phyloP scores from a whole-genome alignment of 2,797 vertebrate genomes.

The Danio albolineatus region DNA sequence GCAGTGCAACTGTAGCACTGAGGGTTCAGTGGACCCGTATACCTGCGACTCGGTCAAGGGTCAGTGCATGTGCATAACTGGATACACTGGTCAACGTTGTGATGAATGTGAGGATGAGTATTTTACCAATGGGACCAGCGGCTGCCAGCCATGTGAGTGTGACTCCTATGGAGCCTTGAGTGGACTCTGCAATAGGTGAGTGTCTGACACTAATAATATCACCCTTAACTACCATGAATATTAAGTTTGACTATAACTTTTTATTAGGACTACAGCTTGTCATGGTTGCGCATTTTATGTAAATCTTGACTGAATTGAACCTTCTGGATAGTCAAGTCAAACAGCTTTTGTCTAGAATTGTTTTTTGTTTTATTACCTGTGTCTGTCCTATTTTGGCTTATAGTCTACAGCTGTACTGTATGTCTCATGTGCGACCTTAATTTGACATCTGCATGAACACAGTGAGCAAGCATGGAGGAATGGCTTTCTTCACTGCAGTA shows the following conservation, averaged over 20 bases:
- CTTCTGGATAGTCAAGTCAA: not conserved
- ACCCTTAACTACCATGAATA: not conserved
- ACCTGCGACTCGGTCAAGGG: constrained; percentile 60
- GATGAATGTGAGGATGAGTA: constrained; percentile 57
- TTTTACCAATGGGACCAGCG: constrained; percentile 60
- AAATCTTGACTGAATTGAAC: not conserved
- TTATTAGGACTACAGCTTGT: not conserved
- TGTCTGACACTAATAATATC: not conserved
- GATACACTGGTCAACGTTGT: constrained; percentile 63
- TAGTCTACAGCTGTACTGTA: constrained; percentile 7
- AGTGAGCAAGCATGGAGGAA: constrained; percentile 9
- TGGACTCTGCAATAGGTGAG: constrained; percentile 61
- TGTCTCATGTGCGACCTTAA: constrained; percentile 22
- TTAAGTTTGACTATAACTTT: not conserved
- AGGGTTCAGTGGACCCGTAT: constrained; percentile 54
- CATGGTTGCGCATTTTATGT: not conserved
- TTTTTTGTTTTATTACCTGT: not conserved
- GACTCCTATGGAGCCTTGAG: constrained; percentile 59
- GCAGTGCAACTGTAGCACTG: constrained; percentile 65
- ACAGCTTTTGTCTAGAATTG: not conserved
- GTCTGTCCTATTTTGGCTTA: not conserved
- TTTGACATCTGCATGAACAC: constrained; percentile 35
- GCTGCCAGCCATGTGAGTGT: constrained; percentile 63
- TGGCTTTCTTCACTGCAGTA: constrained; percentile 27
- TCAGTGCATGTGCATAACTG: constrained; percentile 59